Evolutionary conservation across 35 echinoderm and acorn worm species (phyloP), one percentile per base, ranked within the genome.

Genomic region (Ophioderma brevispina): DNA sequence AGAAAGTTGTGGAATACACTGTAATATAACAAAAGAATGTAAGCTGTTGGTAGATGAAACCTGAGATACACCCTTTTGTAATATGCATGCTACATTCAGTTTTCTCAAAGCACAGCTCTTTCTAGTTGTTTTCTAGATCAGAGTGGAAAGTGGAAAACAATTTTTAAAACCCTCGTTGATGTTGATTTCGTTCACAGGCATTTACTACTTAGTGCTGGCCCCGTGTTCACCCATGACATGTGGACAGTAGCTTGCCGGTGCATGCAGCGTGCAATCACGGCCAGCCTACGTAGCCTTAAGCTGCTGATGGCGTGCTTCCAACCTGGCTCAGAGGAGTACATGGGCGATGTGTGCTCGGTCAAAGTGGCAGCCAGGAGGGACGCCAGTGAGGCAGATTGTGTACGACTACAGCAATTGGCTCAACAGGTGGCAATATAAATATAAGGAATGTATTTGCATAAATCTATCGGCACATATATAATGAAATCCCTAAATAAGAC

Each of bases 181-280:
- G 4, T 70, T 70, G 38, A 4, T 70, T 70, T 18, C 28, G n/a
- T 70, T 25, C 39, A 3, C 86, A 99, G 97, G 38, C 97, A 99
- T 85, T 76, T 99, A 36, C 82, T 92, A 35, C 91, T 99, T 38
- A 99, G 94, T 88, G 94, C 94, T 36, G 97, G 97, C 0, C 97
- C 97, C 11, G 55, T 92, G 23, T 95, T 99, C 84, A 91, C 97
- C 84, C 90, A 99, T 35, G 97, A 99, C 77, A 90, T 99, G 84
- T 99, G 97, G 97, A 99, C 97, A 0, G 91, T 99, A 59, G 94
- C 97, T 17, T 99, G 97, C 80, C 59, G 88, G 10, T 90, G 93
- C n/a, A 99, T 99, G 97, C 97, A 99, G 81, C 86, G 94, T 55
- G 97, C 97, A 14, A 89, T 99, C 21, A 90, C 94, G 11, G 90